Base-by-base conservation (phyloP, 2,888 invertebrate species). In the Salpingus planirostris region DNA sequence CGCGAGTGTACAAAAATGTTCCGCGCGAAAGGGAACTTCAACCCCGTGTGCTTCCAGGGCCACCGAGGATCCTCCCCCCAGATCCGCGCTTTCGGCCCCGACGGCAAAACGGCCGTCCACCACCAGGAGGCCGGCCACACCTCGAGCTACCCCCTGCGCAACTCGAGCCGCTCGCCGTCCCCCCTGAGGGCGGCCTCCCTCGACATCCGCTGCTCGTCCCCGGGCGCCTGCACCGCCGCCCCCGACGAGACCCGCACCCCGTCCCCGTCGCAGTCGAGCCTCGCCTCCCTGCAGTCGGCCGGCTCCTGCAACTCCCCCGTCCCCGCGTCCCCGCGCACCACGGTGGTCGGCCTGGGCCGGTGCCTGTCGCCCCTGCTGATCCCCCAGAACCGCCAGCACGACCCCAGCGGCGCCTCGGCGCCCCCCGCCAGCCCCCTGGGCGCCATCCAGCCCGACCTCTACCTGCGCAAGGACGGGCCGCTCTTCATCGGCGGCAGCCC, bases 391-490 rank as follows among this genome's bases (percentile, higher is more conserved):
- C 54, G 48, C 15, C 62, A 63, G 26, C 49, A 54, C 31, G 54
- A 48, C 15, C 62, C 56, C 38, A 67, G 67, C 13, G 45, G 50
- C 42, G 31, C 37, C 12, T 31, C 40, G 60, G 71, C 55, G 55
- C 73, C 38, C 3, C 65, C 44, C 53, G 65, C 24, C 51, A 64
- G 38, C 68, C 73, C 21, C 65, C 69, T 18, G 66, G 91, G 91
- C 15, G 81, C 89, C 11, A 74, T 91, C 2, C 88, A 90, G 52
- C 88, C 89, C 0, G 89, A 90, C 62, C 70, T 91, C 21, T 91
- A 91, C 64, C 80, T 86, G 11, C 76, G 81, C 51, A 73, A 80
- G 35, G 84, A 87, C 55, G 82, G 83, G 2, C 84, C 87, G 0
- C 65, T 89, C 25, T 78, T 87, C 56, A 71, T 85, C 50, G 77